Conservation (phyloP, 92 coral and sea anemone genomes). For the Chrysogorgia sp. region DNA sequence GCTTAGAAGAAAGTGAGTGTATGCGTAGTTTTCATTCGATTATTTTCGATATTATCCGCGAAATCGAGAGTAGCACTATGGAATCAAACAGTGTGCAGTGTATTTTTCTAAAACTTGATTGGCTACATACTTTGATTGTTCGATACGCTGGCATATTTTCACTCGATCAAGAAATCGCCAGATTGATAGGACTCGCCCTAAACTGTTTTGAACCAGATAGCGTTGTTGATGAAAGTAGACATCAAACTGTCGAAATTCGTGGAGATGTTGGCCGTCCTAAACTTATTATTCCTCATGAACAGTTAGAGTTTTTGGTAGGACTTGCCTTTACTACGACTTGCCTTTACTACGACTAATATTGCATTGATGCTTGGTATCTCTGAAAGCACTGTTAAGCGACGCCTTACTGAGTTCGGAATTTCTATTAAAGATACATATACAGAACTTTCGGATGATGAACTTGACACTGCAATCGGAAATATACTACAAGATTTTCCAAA, state of each 20-base stretch:
- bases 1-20: too few species aligned
- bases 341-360: slow-evolving; percentile 59
- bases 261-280: slow-evolving; percentile 49
- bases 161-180: not conserved
- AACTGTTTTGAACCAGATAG: slow-evolving; percentile 15
- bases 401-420: too few species aligned
- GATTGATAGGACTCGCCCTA: slow-evolving; percentile 4
- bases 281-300: slow-evolving; percentile 25
- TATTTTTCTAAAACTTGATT: slow-evolving; percentile 1
- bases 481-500: too few species aligned
- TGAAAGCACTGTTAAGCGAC: too few species aligned
- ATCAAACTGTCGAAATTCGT: not conserved
- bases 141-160: not conserved
- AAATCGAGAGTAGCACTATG: too few species aligned
- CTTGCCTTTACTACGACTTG: slow-evolving; percentile 44
- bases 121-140: not conserved
- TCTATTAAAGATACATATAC: too few species aligned
- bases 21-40: too few species aligned
- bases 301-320: slow-evolving; percentile 43
- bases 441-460: too few species aligned
- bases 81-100: too few species aligned
- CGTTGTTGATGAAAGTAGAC: slow-evolving; percentile 2
- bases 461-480: too few species aligned
- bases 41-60: too few species aligned
- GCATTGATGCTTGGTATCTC: too few species aligned